Evolutionary conservation across 1,140 invertebrate genomes (phyloP), one percentile per base, ranked within the genome.

Genomic region (Camponotus floridanus): DNA sequence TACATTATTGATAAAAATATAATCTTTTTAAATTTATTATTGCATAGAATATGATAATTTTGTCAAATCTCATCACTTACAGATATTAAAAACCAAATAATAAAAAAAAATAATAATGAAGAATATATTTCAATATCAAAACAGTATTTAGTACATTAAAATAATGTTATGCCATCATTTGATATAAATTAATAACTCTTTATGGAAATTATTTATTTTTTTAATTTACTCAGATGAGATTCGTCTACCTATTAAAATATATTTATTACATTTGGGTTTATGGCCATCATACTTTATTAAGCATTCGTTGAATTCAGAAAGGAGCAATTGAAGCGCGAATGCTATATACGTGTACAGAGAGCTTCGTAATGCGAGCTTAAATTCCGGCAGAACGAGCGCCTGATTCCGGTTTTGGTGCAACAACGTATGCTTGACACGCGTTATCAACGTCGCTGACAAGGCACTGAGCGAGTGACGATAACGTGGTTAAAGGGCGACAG

Each of bases 401-500:
- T 79, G 78, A 88, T 65, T 48, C 64, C 48, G 26, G n/a, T 88
- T 89, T 88, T 61, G 57, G 55, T 26, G 83, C 21, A 45, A 21
- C 74, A 86, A 87, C 74, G 61, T 87, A 88, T 71, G 76, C 68
- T 61, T 80, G 87, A 88, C 88, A 81, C 70, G 62, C 76, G 70
- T 88, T 86, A 88, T 89, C 76, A 88, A 86, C 76, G 87, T 88
- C 87, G 85, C 76, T 76, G 73, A 86, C 70, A 84, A 48, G 80
- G 55, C 55, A 81, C 68, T 57, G 18, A 80, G 48, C 39, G 71
- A 11, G 31, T 18, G 57, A 78, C 31, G 88, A 89, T 89, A 89
- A 89, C 64, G 76, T 15, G 78, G 83, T 88, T 88, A 89, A 9
- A 59, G 70, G 21, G 55, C 45, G 57, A 59, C 21, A 39, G 26